Conservation (phyloP, 2,113 vertebrate genomes). For the Urocolius indicus region DNA sequence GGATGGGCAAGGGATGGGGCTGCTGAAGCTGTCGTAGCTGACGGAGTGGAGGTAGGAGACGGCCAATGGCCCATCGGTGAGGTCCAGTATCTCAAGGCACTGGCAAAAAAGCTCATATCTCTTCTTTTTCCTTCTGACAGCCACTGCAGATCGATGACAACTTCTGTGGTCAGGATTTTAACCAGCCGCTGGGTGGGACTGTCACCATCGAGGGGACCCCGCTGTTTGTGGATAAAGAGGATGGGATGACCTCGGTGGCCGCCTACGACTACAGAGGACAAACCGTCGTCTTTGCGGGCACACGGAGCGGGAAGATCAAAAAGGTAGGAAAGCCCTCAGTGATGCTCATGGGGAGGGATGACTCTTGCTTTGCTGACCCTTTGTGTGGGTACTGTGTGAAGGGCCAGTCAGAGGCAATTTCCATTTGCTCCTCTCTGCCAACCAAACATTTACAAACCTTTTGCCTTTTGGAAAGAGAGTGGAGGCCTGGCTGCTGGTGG, state of each 20-base stretch:
- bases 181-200: slow-evolving; percentile 95
- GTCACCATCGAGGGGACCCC: slow-evolving; percentile 94
- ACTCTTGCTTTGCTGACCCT: accelerated
- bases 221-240: slow-evolving; percentile 94
- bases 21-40: background rate
- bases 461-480: background rate
- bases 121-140: slow-evolving; percentile 64
- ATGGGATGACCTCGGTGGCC: slow-evolving; percentile 95
- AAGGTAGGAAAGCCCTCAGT: slow-evolving; percentile 83
- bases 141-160: slow-evolving; percentile 96
- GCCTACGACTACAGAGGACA: slow-evolving; percentile 94
- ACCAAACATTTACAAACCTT: background rate
- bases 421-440: background rate
- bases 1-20: background rate
- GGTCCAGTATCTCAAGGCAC: accelerated
- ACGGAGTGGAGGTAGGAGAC: background rate
- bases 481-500: background rate
- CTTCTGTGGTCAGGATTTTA: slow-evolving; percentile 99
- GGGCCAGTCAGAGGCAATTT: background rate
- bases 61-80: background rate
- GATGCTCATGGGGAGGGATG: background rate
- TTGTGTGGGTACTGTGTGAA: background rate
- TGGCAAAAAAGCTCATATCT: background rate
- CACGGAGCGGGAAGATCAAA: slow-evolving; percentile 90
- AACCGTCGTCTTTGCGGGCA: slow-evolving; percentile 93